Conservation (phyloP, 2,888 invertebrate species). For the Callinectes sapidus region DNA sequence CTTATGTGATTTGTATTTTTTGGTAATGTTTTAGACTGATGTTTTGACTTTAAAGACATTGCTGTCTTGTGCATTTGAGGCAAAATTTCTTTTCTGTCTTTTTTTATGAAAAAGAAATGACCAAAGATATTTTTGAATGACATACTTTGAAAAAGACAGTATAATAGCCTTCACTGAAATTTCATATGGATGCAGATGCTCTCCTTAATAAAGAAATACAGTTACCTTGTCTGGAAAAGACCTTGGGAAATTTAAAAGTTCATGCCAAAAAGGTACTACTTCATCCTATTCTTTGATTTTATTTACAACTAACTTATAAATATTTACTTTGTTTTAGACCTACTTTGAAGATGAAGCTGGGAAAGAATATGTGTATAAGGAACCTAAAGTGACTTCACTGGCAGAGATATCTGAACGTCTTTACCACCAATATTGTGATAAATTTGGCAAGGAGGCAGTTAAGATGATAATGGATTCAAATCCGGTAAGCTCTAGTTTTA, state of each 20-base stretch:
- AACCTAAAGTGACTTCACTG: conserved; percentile 94
- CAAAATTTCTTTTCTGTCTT: too few relatives aligned
- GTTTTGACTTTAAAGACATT: not conserved
- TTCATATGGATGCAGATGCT: too few relatives aligned
- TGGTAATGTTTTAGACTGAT: not conserved
- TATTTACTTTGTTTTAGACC: conserved; percentile 76
- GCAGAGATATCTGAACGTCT: conserved; percentile 95
- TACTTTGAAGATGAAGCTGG: conserved; percentile 80
- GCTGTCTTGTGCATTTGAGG: not conserved
- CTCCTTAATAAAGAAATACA: not conserved
- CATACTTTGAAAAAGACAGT: too few relatives aligned
- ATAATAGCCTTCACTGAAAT: too few relatives aligned
- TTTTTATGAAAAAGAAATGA: too few relatives aligned
- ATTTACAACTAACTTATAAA: not conserved
- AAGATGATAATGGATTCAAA: conserved; percentile 95
- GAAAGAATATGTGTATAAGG: conserved; percentile 95
- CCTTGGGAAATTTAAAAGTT: too few relatives aligned
- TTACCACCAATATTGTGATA: conserved; percentile 87
- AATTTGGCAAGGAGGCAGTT: conserved; percentile 90
- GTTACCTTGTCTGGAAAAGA: too few relatives aligned
- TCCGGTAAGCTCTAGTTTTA: conserved; percentile 81
- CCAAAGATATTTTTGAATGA: too few relatives aligned
- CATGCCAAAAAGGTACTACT: too few relatives aligned
- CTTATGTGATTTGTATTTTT: too few relatives aligned
- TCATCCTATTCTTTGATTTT: too few relatives aligned